phyloP scores from a whole-genome alignment of 1,140 invertebrate genomes.

The Cherax destructor region DNA sequence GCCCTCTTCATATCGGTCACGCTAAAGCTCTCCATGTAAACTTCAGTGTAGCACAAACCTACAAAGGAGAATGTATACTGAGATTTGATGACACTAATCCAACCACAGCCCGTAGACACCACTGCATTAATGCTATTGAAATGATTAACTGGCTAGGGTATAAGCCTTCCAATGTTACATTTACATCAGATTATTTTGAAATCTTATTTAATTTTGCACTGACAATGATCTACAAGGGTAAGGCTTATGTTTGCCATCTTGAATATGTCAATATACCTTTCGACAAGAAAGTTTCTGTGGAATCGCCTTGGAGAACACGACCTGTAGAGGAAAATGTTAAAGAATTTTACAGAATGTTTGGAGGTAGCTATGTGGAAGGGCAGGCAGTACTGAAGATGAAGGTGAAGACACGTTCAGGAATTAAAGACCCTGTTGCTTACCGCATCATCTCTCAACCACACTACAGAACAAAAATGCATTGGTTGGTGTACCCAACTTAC shows the following conservation, averaged over 20 bases:
- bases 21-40: constrained; percentile 49
- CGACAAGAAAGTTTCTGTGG: not conserved
- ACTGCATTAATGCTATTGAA: constrained; percentile 7
- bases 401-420: constrained; percentile 41
- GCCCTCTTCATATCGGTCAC: constrained; percentile 63
- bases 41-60: constrained; percentile 42
- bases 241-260: constrained; percentile 56
- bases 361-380: constrained; percentile 14
- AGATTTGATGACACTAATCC: constrained; percentile 71
- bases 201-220: constrained; percentile 18
- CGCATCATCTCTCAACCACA: constrained; percentile 40
- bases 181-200: constrained; percentile 59
- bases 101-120: not conserved
- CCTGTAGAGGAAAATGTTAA: constrained; percentile 26
- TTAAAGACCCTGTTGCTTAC: constrained; percentile 59
- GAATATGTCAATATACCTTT: not conserved
- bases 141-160: constrained; percentile 44
- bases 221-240: constrained; percentile 14
- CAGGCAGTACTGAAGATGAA: constrained; percentile 47
- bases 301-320: constrained; percentile 35
- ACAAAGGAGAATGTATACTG: constrained; percentile 44
- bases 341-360: constrained; percentile 50
- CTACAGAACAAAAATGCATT: constrained; percentile 31
- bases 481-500: constrained; percentile 69
- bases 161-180: not conserved